A percentile compares a stretch with the other conserved stretches of the same genome.
phyloP scores from a whole-genome alignment of 2,113 vertebrate species.

The Hydropotes inermis region DNA sequence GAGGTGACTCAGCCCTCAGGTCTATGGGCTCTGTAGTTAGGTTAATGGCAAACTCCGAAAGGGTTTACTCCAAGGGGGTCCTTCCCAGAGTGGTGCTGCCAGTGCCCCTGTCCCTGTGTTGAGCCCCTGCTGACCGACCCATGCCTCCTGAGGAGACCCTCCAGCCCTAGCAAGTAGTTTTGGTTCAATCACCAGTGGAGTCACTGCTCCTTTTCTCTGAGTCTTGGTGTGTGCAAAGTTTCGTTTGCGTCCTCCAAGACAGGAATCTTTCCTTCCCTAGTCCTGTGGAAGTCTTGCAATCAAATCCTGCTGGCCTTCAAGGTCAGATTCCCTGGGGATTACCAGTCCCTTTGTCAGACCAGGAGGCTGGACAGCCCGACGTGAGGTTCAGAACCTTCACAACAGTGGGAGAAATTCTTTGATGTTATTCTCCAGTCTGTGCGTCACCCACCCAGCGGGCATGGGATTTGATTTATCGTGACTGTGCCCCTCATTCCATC shows the following conservation, averaged over 20 bases:
- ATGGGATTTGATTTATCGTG: background rate
- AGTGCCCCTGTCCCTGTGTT: background rate
- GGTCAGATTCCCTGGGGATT: background rate
- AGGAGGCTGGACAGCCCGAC: background rate
- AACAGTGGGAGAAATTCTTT: background rate
- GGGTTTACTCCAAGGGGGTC: background rate
- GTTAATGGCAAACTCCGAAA: background rate
- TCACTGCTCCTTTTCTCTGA: background rate
- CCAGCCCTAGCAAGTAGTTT: background rate
- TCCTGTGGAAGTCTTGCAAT: background rate
- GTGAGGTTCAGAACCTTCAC: background rate
- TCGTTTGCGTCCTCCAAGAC: background rate
- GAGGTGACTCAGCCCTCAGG: background rate
- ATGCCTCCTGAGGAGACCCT: background rate
- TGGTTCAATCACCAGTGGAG: background rate
- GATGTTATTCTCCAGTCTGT: background rate
- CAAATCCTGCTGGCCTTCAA: background rate
- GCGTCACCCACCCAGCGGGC: rapidly evolving
- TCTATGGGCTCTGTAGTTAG: background rate
- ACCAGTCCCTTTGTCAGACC: background rate
- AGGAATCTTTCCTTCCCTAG: background rate
- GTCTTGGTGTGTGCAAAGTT: background rate
- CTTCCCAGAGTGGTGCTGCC: background rate
- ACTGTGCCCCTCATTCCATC: background rate
- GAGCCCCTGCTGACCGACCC: background rate